Percentiles rank a stretch among this genome's conserved stretches.
These are phyloP conservation scores for Acomys russatus DNA, from an alignment of 2,797 vertebrate species.

Conservation along the genomic window DNA sequence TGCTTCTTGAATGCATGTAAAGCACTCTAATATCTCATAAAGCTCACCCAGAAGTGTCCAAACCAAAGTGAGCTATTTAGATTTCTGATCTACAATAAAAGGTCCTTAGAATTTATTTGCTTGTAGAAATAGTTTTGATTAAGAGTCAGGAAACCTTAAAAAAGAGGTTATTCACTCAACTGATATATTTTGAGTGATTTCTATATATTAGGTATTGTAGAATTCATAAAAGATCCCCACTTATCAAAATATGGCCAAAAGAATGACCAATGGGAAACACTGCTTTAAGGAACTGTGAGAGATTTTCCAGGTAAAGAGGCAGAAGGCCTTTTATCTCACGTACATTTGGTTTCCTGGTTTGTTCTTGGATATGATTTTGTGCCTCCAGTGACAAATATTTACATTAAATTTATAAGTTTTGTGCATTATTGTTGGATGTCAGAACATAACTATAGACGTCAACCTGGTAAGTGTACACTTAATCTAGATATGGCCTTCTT, in stretches of 20 bases:
- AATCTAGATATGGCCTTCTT: neutral
- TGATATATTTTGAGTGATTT: neutral
- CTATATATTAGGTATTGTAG: neutral
- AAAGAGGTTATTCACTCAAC: neutral
- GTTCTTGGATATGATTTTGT: neutral
- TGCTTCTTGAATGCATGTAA: constrained; percentile 38
- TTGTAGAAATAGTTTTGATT: constrained; percentile 27
- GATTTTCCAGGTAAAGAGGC: neutral
- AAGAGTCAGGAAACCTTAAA: neutral
- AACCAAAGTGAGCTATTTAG: constrained; percentile 31
- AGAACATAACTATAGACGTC: neutral
- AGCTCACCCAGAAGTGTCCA: constrained; percentile 5
- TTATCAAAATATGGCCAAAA: neutral
- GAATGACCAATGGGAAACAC: neutral
- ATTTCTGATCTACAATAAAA: neutral
- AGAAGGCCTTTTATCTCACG: neutral
- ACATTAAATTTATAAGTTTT: neutral
- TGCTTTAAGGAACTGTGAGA: neutral
- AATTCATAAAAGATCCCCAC: neutral
- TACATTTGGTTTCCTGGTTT: neutral
- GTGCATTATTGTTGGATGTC: neutral
- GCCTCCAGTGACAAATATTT: neutral
- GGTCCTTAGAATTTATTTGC: neutral
- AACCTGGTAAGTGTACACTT: neutral
- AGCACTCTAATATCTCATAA: constrained; percentile 50